A percentile compares a stretch with the other conserved stretches of the same genome.
Conservation (phyloP, 2,888 invertebrate species). For the Bombyx huttoni region DNA sequence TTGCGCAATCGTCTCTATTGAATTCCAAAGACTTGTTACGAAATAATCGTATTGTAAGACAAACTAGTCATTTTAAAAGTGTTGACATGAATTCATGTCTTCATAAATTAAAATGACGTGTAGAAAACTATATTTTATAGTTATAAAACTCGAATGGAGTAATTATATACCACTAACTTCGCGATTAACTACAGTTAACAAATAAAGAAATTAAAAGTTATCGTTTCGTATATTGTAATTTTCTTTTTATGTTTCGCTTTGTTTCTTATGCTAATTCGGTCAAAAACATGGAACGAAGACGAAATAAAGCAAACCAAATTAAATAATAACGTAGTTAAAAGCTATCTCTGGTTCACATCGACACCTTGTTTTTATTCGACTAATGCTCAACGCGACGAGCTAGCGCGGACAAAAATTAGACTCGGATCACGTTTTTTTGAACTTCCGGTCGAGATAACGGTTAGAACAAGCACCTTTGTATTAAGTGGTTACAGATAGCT, state of each 20-base stretch:
- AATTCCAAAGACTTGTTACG: neutral
- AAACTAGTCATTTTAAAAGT: neutral
- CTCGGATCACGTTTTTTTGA: conserved; percentile 45
- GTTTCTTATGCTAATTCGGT: conserved; percentile 22
- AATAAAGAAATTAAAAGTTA: neutral
- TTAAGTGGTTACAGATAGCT: conserved; percentile 50
- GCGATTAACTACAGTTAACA: neutral
- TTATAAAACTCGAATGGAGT: neutral
- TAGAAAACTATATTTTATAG: neutral
- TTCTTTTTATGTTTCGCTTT: conserved; percentile 1
- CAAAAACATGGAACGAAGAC: conserved; percentile 22
- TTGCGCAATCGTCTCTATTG: neutral
- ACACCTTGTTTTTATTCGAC: conserved; percentile 53
- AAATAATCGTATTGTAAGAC: neutral
- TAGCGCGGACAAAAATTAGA: conserved; percentile 49
- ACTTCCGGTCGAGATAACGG: conserved; percentile 63
- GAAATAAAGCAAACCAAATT: conserved; percentile 45
- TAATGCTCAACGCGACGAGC: conserved; percentile 42
- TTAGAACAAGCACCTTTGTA: conserved; percentile 56
- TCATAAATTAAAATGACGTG: neutral
- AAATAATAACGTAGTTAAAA: conserved; percentile 50
- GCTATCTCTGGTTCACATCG: conserved; percentile 56
- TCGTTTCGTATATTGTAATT: neutral
- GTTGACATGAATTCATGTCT: neutral
- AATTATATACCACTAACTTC: neutral